These are phyloP conservation scores for Penaeus vannamei DNA, from an alignment of 1,140 invertebrate genomes.

Conservation along the genomic window DNA sequence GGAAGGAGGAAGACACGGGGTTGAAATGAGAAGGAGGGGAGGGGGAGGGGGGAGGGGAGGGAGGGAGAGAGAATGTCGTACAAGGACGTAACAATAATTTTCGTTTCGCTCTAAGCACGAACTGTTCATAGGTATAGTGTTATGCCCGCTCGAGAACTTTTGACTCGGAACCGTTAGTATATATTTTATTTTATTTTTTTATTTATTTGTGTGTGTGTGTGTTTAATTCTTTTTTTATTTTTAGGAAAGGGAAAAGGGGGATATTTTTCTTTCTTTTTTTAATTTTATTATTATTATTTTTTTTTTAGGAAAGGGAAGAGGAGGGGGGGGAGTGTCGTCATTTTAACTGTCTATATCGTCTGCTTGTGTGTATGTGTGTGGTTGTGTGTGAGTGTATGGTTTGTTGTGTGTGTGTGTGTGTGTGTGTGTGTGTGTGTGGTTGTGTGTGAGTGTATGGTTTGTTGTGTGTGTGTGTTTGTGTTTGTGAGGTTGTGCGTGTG, in stretches of 20 bases:
- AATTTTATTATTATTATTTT: neutral
- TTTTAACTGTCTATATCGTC: neutral
- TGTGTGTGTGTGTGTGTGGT: slow-evolving; percentile 3
- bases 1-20: neutral
- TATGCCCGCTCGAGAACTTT: too few relatives aligned
- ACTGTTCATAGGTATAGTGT: too few relatives aligned
- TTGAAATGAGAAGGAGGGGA: neutral
- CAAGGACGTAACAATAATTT: neutral
- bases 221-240: neutral
- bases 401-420: slow-evolving; percentile 13
- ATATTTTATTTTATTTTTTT: neutral
- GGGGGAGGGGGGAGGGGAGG: neutral
- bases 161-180: too few relatives aligned
- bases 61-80: neutral
- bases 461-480: slow-evolving; percentile 27
- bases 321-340: neutral
- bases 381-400: too few relatives aligned
- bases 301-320: neutral
- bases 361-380: slow-evolving; percentile 1
- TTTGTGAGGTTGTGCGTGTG: slow-evolving; percentile 21
- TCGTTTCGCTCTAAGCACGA: too few relatives aligned
- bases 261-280: too few relatives aligned
- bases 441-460: too few relatives aligned
- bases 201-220: neutral
- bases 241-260: neutral